Conservation (phyloP, 2,888 invertebrate species). For the Apamea epomidion region DNA sequence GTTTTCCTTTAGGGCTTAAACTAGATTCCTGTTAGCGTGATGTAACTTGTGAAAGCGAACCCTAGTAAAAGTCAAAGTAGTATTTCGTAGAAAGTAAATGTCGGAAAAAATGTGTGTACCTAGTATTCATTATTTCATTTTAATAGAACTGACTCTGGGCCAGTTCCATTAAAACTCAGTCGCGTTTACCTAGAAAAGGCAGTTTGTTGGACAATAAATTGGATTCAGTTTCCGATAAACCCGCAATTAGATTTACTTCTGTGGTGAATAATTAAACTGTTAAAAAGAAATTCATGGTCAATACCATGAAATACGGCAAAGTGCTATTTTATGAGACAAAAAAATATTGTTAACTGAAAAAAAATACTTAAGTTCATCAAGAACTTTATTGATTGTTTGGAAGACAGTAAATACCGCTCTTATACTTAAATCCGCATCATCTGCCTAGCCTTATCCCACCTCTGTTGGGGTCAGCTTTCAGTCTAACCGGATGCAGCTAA, state of each 20-base stretch:
- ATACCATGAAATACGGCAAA: background rate
- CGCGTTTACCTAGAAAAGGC: background rate
- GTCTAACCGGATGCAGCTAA: no score
- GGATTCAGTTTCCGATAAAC: background rate
- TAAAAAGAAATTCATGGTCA: background rate
- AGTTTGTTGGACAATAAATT: constrained; percentile 1
- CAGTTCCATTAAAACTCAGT: background rate
- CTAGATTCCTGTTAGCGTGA: background rate
- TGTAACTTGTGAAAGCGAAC: background rate
- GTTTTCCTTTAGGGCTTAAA: background rate
- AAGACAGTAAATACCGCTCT: no score
- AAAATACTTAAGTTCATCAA: background rate
- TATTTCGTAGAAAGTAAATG: constrained; percentile 19
- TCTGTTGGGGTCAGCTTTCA: no score
- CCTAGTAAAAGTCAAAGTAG: background rate
- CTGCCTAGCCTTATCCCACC: no score
- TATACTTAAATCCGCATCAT: no score
- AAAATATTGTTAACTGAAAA: background rate
- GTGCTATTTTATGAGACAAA: background rate
- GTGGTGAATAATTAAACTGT: background rate
- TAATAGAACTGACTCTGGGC: background rate
- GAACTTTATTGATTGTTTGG: no score
- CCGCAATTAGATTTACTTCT: background rate
- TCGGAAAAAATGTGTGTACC: background rate
- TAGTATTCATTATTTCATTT: constrained; percentile 23